A percentile compares a stretch with the other conserved stretches of the same genome.
Conservation (phyloP, 2,113 vertebrate species). For the Pionites leucogaster region DNA sequence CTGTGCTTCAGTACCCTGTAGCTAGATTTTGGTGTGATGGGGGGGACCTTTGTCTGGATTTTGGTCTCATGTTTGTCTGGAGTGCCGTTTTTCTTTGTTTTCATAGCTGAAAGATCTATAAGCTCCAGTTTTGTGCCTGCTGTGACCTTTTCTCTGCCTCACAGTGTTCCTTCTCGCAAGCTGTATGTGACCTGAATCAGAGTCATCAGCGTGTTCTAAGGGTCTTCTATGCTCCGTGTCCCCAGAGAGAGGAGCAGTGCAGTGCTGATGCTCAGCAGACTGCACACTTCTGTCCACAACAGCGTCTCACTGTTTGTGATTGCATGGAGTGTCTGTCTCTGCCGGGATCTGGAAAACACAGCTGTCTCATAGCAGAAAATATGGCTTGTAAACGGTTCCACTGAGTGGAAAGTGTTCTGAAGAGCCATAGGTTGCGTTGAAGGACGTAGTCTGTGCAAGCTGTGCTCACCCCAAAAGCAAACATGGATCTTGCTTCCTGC, state of each 20-base stretch:
- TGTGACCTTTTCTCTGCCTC: not conserved
- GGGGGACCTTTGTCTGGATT: not conserved
- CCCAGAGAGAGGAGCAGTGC: not conserved
- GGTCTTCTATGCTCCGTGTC: not conserved
- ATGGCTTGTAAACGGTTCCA: not conserved
- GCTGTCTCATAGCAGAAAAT: not conserved
- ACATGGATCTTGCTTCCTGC: constrained; percentile 23
- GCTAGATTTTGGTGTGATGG: not conserved
- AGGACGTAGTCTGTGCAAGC: not conserved
- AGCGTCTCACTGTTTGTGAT: not conserved
- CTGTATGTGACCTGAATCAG: not conserved
- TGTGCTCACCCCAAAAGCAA: constrained; percentile 18
- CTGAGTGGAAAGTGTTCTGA: not conserved
- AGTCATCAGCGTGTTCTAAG: not conserved
- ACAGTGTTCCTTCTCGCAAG: not conserved
- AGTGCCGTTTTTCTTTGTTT: not conserved
- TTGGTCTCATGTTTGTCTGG: not conserved
- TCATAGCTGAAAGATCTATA: no score
- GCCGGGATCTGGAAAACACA: not conserved
- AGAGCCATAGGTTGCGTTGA: accelerated
- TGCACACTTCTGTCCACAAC: not conserved
- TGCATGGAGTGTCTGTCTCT: not conserved
- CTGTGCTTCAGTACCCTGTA: accelerated
- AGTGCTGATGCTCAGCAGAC: not conserved
- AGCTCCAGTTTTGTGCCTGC: not conserved